Conservation (phyloP, 2,797 vertebrate species). For the Scarus forsteni region DNA sequence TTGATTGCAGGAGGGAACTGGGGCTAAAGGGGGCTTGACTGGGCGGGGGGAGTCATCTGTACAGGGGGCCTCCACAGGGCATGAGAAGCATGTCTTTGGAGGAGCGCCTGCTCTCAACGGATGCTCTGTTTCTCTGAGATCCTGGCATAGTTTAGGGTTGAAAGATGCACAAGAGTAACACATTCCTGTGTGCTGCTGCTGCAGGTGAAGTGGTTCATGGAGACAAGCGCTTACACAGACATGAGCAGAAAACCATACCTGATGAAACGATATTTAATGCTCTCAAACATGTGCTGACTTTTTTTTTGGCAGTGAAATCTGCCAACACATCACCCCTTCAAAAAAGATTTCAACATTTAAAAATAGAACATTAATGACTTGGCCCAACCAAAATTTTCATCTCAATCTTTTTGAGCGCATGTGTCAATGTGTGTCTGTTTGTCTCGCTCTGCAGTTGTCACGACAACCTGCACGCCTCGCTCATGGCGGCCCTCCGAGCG, state of each 20-base stretch:
- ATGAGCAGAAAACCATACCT: not conserved
- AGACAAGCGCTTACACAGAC: constrained; percentile 25
- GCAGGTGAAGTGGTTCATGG: constrained; percentile 63
- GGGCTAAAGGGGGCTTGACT: constrained; percentile 55
- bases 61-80: constrained; percentile 69
- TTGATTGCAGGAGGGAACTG: constrained; percentile 68
- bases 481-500: constrained; percentile 78
- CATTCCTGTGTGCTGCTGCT: constrained; percentile 68
- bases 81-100: constrained; percentile 81
- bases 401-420: constrained; percentile 1
- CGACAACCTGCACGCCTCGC: constrained; percentile 65
- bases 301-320: constrained; percentile 6
- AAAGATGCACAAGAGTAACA: constrained; percentile 68
- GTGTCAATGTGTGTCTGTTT: constrained; percentile 30
- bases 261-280: not conserved
- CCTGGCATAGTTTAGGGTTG: constrained; percentile 72
- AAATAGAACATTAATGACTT: not conserved
- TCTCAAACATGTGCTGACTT: not conserved
- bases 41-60: constrained; percentile 67
- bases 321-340: not conserved
- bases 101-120: constrained; percentile 76
- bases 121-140: constrained; percentile 73
- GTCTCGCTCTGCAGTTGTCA: constrained; percentile 67
- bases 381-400: constrained; percentile 16
- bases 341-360: not conserved